These are phyloP conservation scores for Trichogramma dendrolimi DNA, from an alignment of 2,888 invertebrate species.

Conservation along the genomic window DNA sequence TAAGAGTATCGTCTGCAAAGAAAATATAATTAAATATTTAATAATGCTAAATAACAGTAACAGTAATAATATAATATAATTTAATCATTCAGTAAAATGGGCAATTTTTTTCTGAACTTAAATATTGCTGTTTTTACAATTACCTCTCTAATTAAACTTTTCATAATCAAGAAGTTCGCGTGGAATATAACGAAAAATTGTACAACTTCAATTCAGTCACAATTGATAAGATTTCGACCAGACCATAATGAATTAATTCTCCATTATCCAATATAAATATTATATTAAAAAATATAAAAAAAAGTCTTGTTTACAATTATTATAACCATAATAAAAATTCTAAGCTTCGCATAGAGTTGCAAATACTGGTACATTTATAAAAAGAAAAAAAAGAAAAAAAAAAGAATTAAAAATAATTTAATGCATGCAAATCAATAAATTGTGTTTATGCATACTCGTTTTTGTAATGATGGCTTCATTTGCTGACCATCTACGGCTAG, in stretches of 20 bases:
- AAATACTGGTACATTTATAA: neutral
- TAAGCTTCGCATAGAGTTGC: slow-evolving; percentile 10
- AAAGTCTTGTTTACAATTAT: neutral
- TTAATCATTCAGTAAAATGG: neutral
- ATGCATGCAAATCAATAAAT: neutral
- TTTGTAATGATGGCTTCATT: slow-evolving; percentile 32
- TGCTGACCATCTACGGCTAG: slow-evolving; percentile 37
- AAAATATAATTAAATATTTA: neutral
- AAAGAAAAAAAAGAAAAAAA: neutral
- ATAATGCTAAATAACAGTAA: neutral
- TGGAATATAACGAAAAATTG: no score
- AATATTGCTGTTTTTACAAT: no score
- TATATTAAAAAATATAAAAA: neutral
- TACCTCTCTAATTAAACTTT: no score
- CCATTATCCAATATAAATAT: no score
- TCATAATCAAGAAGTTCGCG: no score
- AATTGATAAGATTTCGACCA: no score
- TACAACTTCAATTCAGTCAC: no score
- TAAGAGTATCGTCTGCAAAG: slow-evolving; percentile 26
- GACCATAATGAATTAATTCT: no score
- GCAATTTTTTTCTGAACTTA: no score
- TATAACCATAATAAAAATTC: neutral
- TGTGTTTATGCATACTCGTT: slow-evolving; percentile 21
- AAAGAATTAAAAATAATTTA: neutral
- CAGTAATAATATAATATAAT: slow-evolving; percentile 1